These are phyloP conservation scores for Leucopsar rothschildi DNA, from an alignment of 2,113 vertebrate species.

Conservation along the genomic window DNA sequence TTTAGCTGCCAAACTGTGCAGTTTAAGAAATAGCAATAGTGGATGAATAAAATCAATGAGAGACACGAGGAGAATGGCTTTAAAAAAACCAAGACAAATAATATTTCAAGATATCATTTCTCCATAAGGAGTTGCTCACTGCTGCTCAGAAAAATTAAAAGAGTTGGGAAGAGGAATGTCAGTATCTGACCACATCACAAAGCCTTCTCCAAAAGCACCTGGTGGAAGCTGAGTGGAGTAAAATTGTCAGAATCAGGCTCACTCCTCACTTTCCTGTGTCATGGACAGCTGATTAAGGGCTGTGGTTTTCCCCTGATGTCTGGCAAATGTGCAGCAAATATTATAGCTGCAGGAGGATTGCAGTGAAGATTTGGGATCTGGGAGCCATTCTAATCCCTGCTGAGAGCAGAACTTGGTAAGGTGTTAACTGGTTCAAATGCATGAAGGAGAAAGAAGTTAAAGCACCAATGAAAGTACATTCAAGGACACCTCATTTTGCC, in stretches of 20 bases:
- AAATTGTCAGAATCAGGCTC: background rate
- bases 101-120: background rate
- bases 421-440: background rate
- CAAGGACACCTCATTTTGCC: background rate
- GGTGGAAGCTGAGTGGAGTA: background rate
- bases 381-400: background rate
- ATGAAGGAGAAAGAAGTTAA: background rate
- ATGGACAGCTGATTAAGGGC: background rate
- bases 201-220: background rate
- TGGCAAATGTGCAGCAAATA: background rate
- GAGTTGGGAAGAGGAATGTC: background rate
- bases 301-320: background rate
- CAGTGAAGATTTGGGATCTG: background rate
- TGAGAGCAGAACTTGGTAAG: background rate
- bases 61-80: background rate
- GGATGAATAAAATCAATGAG: background rate
- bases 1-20: background rate
- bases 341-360: background rate
- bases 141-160: background rate
- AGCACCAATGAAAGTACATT: background rate
- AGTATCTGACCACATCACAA: background rate
- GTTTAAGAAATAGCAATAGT: background rate
- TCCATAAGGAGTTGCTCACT: background rate
- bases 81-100: background rate
- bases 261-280: background rate